These are phyloP conservation scores for Oligia fasciuncula DNA, from an alignment of 2,888 invertebrate species.

Conservation along the genomic window DNA sequence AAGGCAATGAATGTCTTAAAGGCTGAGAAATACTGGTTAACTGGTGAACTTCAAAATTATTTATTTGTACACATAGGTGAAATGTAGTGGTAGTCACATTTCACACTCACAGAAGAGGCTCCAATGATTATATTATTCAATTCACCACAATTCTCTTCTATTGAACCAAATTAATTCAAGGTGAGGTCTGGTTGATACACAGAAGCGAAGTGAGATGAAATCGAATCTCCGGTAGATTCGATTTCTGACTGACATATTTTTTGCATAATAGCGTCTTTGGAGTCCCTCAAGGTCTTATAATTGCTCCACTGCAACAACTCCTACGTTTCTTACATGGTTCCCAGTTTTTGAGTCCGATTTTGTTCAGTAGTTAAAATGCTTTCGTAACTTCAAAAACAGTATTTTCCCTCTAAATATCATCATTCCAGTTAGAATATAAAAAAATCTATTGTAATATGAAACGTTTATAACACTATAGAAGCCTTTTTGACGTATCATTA, in stretches of 20 bases:
- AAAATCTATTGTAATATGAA: neutral
- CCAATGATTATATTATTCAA: too few species aligned
- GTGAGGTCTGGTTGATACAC: neutral
- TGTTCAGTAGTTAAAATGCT: neutral
- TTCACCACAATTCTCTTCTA: neutral
- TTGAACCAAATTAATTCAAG: neutral
- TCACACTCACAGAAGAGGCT: too few species aligned
- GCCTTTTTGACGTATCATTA: constrained; percentile 1
- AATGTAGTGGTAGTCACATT: neutral
- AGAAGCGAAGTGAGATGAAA: neutral
- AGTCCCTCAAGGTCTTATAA: neutral
- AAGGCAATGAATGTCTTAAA: neutral
- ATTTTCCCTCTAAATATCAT: neutral
- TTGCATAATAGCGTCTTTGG: neutral
- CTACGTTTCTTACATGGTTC: neutral
- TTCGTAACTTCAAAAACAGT: neutral
- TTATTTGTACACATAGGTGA: too few species aligned
- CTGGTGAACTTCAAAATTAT: too few species aligned
- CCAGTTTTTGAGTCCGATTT: neutral
- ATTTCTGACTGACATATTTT: neutral
- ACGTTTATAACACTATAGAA: neutral
- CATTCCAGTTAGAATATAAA: neutral
- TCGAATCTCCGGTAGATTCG: too few species aligned
- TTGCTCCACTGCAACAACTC: neutral
- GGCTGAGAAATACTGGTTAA: neutral